Conservation (phyloP, 2,797 vertebrate species). For the Siniperca obscura region DNA sequence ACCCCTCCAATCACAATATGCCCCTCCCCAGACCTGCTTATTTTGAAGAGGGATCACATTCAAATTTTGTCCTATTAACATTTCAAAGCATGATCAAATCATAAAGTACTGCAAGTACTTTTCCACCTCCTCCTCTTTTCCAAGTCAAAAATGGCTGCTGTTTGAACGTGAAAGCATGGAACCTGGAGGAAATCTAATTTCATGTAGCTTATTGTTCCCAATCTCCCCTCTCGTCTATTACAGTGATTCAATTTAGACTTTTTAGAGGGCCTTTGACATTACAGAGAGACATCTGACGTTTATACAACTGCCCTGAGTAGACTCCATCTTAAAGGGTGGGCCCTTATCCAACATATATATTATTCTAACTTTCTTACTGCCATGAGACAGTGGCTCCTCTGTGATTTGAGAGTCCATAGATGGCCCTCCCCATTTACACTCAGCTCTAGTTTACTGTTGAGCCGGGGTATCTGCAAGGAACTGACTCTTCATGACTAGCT, state of each 20-base stretch:
- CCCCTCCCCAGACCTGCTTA: constrained; percentile 66
- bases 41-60: constrained; percentile 74
- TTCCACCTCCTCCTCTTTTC: constrained; percentile 17
- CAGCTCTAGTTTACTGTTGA: constrained; percentile 8
- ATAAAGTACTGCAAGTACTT: constrained; percentile 51
- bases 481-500: background rate
- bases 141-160: constrained; percentile 40
- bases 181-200: constrained; percentile 71
- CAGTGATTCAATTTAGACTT: constrained; percentile 64
- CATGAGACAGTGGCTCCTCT: constrained; percentile 71
- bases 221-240: constrained; percentile 54
- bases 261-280: constrained; percentile 58
- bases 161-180: constrained; percentile 53
- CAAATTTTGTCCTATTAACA: constrained; percentile 76
- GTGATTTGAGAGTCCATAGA: constrained; percentile 67
- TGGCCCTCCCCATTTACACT: constrained; percentile 55
- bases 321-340: constrained; percentile 70
- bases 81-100: constrained; percentile 78
- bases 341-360: constrained; percentile 75
- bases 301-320: constrained; percentile 61
- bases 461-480: constrained; percentile 6
- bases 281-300: constrained; percentile 63
- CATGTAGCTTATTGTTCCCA: constrained; percentile 59
- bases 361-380: constrained; percentile 71
- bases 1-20: constrained; percentile 81